Evolutionary conservation across 1,140 invertebrate genomes (phyloP).

Genomic region (Papilio xuthus): DNA sequence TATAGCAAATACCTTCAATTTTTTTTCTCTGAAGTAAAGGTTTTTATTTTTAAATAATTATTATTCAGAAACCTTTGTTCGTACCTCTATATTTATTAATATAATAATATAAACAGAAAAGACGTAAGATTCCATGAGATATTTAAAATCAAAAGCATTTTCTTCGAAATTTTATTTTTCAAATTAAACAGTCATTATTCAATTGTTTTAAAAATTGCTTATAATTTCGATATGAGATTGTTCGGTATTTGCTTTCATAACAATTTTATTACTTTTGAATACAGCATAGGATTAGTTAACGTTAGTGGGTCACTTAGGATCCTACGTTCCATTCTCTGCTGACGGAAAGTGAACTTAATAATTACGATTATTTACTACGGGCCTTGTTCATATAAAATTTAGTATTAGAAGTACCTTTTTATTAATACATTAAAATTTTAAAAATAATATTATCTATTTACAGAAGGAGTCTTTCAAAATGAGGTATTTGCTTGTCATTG

Average conservation of each 20-base stretch:
- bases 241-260: neutral
- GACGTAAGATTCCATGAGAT: neutral
- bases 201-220: neutral
- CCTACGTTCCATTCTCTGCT: neutral
- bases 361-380: neutral
- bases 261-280: neutral
- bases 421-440: neutral
- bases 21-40: neutral
- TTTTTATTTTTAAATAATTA: neutral
- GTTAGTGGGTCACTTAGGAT: neutral
- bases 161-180: neutral
- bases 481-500: constrained; percentile 61
- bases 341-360: neutral
- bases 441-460: constrained; percentile 42
- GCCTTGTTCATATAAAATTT: neutral
- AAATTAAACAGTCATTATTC: neutral
- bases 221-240: neutral
- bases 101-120: neutral
- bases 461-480: constrained; percentile 55
- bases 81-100: neutral
- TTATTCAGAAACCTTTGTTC: neutral
- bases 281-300: neutral
- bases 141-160: neutral
- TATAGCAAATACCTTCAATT: neutral
- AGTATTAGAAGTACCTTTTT: neutral